Base-by-base conservation (phyloP, 2,797 vertebrate genomes). In the Lagocephalus sceleratus region DNA sequence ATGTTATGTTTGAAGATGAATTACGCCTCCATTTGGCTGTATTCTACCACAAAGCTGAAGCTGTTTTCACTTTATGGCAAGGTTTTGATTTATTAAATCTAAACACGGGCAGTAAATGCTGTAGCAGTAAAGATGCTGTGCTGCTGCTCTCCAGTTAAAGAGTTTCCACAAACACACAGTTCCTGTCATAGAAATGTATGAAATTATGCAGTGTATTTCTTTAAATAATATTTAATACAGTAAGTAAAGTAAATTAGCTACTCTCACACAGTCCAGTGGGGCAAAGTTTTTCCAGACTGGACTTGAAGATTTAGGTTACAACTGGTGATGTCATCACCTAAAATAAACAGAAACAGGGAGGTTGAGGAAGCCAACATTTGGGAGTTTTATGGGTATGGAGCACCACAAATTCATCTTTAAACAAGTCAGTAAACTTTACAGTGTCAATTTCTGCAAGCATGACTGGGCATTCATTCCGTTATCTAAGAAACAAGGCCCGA, bases 281-380 rank as follows among this genome's bases (percentile, higher is more conserved):
- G n/a, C 25, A 2, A 35, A 35, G 32, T 7, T 35, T 49, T 39
- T 19, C 43, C 38, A 40, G 32, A 54, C 32, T 51, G 32, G 23
- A 25, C 65, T 56, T 54, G 51, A 64, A 40, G 40, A 45, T 58
- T 54, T 64, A 35, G 54, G 39, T 67, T 46, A 49, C 54, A 75
- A 57, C 64, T 67, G 53, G 29, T 77, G 80, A 79, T 73, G 55
- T 85, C 66, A 73, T 46, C 51, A 17, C 59, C 68, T 57, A 54
- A 57, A 62, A 60, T 67, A 58, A 71, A 76, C 63, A 73, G 40
- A 78, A 76, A 53, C 63, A 77, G 66, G 53, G 32, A 21, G 19
- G 54, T 2, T 16, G 12, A n/a, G 47, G 23, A 39, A 15, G 55
- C 57, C 52, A 58, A 48, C 70, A 64, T 56, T 63, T 53, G 68